Evolutionary conservation across 2,797 vertebrate genomes (phyloP), one percentile per base, ranked within the genome.

Genomic region (Lacerta viridis): DNA sequence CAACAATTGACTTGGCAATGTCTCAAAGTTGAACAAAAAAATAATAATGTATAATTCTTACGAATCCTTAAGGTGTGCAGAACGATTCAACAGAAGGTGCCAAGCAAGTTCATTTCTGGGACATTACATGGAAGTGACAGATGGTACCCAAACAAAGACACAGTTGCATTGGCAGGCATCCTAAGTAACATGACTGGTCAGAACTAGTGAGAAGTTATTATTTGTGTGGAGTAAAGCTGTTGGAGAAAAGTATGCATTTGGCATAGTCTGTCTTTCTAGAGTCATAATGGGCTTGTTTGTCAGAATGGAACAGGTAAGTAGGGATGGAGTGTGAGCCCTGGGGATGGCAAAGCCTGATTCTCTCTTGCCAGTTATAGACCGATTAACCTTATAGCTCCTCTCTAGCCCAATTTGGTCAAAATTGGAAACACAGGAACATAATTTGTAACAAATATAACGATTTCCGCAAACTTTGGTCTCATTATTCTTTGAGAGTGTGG

Each of bases 31-130:
- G 84, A 64, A 61, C 50, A 50, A 50, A 50, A 50, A 50, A 50
- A 15, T 43, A 33, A 41, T 25, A 6, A 33, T 25, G 17, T 39
- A 15, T 20, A 61, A 77, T 77, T 61, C 7, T 27, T 64, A 66
- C n/a, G 43, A 64, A 85, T 23, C 84, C 18, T 9, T 7, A 85
- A 50, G 55, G 84, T 64, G 29, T 77, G 77, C 72, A 85, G 84
- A 85, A 76, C 36, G 61, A 76, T 29, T 77, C 41, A 78, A 46
- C 39, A 33, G 5, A 78, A 78, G 75, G 18, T 77, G 39, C 41
- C 46, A 23, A 86, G 59, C 39, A 78, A 75, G 75, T 68, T 46
- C 18, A 5, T 68, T 86, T 46, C 61, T 46, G 75, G 61, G 41
- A n/a, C 41, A 8, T 15, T n/a, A 66, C 18, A 46, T 46, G 75